phyloP scores from a whole-genome alignment of 2,888 invertebrate species.

The Eupithecia vulgata region DNA sequence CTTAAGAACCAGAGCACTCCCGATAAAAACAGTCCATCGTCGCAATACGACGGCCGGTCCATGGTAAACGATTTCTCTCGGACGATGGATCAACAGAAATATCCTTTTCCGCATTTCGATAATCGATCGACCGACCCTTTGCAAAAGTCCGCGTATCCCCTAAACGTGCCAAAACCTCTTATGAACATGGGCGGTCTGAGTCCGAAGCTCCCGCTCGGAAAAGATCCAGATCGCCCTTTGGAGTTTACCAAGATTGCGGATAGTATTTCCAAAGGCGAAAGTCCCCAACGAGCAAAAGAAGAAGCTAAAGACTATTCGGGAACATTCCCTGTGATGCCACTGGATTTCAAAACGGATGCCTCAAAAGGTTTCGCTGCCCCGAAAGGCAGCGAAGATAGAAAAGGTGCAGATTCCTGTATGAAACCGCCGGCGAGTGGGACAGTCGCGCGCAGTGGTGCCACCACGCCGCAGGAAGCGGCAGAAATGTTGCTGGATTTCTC shows the following conservation, averaged over 20 bases:
- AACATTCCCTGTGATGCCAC: conserved; percentile 70
- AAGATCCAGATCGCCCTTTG: conserved; percentile 66
- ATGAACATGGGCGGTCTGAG: conserved; percentile 76
- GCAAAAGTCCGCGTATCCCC: conserved; percentile 75
- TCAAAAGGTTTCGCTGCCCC: conserved; percentile 77
- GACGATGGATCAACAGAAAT: conserved; percentile 74
- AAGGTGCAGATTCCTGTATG: conserved; percentile 78
- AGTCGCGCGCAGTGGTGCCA: conserved; percentile 74
- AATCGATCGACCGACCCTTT: conserved; percentile 68
- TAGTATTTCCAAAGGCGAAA: conserved; percentile 70
- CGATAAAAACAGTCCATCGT: conserved; percentile 74
- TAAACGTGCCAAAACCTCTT: conserved; percentile 77
- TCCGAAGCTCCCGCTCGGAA: conserved; percentile 68
- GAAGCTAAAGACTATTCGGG: conserved; percentile 69
- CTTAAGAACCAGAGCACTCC: conserved; percentile 82
- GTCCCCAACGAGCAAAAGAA: conserved; percentile 72
- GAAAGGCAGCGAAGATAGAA: conserved; percentile 76
- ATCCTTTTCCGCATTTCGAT: conserved; percentile 76
- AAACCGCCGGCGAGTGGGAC: conserved; percentile 76
- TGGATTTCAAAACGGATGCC: conserved; percentile 78
- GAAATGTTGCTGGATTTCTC: conserved; percentile 88
- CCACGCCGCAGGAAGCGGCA: conserved; percentile 84
- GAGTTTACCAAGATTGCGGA: conserved; percentile 74
- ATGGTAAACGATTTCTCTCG: conserved; percentile 78
- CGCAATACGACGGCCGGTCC: conserved; percentile 74